Evolutionary conservation across 2,888 invertebrate genomes (phyloP).

Genomic region (Chalcosyrphus nemorum): DNA sequence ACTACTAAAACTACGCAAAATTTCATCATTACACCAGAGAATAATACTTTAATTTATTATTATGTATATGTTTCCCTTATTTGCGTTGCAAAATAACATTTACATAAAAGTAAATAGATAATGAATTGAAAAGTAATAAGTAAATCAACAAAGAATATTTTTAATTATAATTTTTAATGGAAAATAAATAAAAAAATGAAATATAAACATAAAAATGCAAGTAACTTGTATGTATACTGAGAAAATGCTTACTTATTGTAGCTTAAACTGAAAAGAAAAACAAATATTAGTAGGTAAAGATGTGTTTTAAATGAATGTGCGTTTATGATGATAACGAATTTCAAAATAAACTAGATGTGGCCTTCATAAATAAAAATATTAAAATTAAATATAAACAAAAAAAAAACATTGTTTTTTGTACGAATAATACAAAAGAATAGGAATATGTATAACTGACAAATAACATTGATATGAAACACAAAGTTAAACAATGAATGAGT

Average conservation of each 20-base stretch:
- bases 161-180: background rate
- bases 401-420: conserved; percentile 38
- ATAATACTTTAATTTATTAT: background rate
- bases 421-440: conserved; percentile 26
- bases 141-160: background rate
- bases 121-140: background rate
- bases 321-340: conserved; percentile 70
- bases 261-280: background rate
- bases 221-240: conserved; percentile 20
- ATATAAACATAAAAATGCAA: background rate
- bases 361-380: conserved; percentile 44
- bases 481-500: conserved; percentile 10
- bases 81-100: background rate
- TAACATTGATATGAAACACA: conserved; percentile 7
- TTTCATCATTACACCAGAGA: conserved; percentile 3
- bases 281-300: conserved; percentile 9
- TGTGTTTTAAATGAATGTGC: conserved; percentile 60
- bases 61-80: background rate
- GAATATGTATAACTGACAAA: conserved; percentile 11
- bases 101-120: background rate
- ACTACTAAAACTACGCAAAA: background rate
- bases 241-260: conserved; percentile 38
- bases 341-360: conserved; percentile 71
- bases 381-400: conserved; percentile 11
- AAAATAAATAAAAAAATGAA: background rate